phyloP scores from a whole-genome alignment of 2,113 vertebrate species.

The Triplophysa dalaica region DNA sequence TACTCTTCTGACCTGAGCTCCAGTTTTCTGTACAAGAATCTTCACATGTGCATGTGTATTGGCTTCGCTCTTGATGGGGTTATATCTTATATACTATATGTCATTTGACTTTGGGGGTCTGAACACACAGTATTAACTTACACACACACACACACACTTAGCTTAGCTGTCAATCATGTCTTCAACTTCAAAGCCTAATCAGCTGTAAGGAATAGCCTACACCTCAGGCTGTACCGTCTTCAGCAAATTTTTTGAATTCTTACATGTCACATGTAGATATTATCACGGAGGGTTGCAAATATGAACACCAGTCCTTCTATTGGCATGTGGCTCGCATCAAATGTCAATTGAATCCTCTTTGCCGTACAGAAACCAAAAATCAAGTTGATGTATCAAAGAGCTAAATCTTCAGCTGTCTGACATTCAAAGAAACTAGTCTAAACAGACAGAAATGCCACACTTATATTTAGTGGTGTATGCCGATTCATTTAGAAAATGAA shows the following conservation, averaged over 20 bases:
- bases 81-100: background rate
- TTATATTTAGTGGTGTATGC: too few species aligned
- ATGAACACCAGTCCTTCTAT: background rate
- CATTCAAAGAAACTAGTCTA: background rate
- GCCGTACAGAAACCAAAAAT: background rate
- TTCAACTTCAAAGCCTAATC: conserved; percentile 19
- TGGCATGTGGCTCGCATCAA: background rate
- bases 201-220: background rate
- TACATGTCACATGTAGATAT: background rate
- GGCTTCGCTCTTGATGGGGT: background rate
- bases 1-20: background rate
- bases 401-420: background rate
- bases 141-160: conserved; percentile 4
- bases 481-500: too few species aligned
- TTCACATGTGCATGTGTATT: background rate
- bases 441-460: too few species aligned
- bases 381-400: background rate
- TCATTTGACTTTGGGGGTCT: background rate
- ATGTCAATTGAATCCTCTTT: background rate
- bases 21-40: background rate
- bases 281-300: background rate
- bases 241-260: conserved; percentile 5
- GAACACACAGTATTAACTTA: conserved; percentile 22
- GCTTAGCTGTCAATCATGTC: conserved; percentile 17
- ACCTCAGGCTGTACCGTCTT: conserved; percentile 11